These are phyloP conservation scores for Peribatodes rhomboidaria DNA, from an alignment of 2,888 invertebrate genomes.

Conservation along the genomic window DNA sequence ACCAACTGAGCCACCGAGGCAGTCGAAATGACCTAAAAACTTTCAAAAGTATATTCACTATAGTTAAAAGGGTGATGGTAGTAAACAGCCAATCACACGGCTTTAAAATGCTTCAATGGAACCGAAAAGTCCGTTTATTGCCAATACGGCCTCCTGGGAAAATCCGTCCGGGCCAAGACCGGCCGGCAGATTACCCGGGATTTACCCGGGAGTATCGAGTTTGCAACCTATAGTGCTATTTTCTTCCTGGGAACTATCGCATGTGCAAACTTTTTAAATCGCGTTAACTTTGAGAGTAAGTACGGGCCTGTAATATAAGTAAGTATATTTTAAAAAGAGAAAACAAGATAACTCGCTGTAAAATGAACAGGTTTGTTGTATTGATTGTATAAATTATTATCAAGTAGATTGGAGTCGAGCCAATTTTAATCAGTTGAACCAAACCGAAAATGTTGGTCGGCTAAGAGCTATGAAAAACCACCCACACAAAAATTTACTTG, in stretches of 20 bases:
- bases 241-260: constrained; percentile 44
- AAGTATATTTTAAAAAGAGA: no score
- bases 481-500: no score
- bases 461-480: no score
- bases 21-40: no score
- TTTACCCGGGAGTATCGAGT: constrained; percentile 58
- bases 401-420: no score
- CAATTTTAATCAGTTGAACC: no score
- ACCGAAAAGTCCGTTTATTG: constrained; percentile 38
- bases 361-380: no score
- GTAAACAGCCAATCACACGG: constrained; percentile 27
- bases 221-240: constrained; percentile 56
- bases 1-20: no score
- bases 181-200: constrained; percentile 56
- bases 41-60: neutral
- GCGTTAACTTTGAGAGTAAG: constrained; percentile 23
- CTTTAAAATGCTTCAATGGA: constrained; percentile 38
- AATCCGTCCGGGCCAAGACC: constrained; percentile 51
- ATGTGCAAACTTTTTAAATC: constrained; percentile 49
- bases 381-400: no score
- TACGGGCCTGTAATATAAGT: no score
- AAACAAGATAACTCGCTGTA: no score
- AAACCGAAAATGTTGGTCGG: no score
- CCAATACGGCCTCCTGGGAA: constrained; percentile 47
- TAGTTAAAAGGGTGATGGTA: neutral